These are phyloP conservation scores for Chrysemys picta DNA, from an alignment of 2,113 vertebrate genomes.

Conservation along the genomic window DNA sequence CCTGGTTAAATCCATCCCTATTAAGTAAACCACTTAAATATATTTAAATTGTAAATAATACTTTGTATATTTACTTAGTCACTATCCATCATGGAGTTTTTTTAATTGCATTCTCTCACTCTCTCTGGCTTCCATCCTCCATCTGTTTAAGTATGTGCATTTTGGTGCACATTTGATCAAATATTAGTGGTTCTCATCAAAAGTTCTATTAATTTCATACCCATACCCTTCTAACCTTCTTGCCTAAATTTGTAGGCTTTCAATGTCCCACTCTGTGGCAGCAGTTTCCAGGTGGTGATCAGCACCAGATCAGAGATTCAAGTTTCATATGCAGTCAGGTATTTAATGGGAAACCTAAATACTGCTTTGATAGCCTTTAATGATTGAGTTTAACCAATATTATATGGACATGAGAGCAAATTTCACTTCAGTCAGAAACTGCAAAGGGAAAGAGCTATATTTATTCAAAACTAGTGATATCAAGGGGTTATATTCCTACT, in stretches of 20 bases:
- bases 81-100: background rate
- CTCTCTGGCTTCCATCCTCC: background rate
- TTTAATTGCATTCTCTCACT: slow-evolving; percentile 18
- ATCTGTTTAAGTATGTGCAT: slow-evolving; percentile 9
- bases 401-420: background rate
- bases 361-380: background rate
- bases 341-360: slow-evolving; percentile 1
- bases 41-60: background rate
- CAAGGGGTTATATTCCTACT: background rate
- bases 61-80: no score
- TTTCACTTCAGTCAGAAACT: background rate
- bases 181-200: background rate
- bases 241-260: background rate
- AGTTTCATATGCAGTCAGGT: background rate
- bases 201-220: background rate
- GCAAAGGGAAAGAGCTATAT: background rate
- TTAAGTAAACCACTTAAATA: background rate
- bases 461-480: background rate
- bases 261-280: background rate
- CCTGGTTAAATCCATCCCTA: slow-evolving; percentile 5
- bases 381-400: background rate
- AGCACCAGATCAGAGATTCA: background rate
- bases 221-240: background rate
- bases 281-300: background rate
- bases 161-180: background rate